Evolutionary conservation across 2,113 vertebrate species (phyloP).

Genomic region (Thymallus thymallus): DNA sequence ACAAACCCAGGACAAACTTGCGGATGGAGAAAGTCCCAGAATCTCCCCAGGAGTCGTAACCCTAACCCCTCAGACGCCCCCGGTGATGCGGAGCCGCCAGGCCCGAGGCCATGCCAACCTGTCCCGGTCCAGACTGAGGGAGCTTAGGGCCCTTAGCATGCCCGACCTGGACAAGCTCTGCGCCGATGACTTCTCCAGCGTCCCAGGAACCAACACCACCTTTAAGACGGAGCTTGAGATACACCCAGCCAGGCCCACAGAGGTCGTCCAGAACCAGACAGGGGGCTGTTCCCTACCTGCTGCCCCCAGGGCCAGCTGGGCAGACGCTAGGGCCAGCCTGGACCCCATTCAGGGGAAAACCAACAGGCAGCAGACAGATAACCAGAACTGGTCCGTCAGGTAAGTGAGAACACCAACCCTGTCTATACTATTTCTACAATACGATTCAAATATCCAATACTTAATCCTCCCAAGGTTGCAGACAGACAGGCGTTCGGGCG

Average conservation of each 20-base stretch:
- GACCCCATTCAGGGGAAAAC: conserved; percentile 24
- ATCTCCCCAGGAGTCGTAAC: conserved; percentile 3
- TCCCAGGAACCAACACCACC: neutral
- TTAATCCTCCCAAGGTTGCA: too few relatives aligned
- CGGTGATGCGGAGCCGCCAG: conserved; percentile 62
- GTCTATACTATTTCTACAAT: too few relatives aligned
- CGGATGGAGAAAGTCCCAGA: neutral
- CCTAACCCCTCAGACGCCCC: conserved; percentile 45
- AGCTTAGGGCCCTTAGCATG: conserved; percentile 90
- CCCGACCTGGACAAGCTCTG: conserved; percentile 89
- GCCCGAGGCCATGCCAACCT: conserved; percentile 47
- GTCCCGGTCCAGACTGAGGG: conserved; percentile 79
- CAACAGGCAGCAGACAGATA: neutral
- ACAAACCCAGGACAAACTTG: conserved; percentile 14
- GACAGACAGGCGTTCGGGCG: too few relatives aligned
- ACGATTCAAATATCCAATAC: too few relatives aligned
- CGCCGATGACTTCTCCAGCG: conserved; percentile 67
- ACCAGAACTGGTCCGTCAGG: conserved; percentile 69
- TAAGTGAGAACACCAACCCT: conserved; percentile 33
- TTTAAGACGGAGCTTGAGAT: conserved; percentile 78
- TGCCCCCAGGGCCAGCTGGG: conserved; percentile 33
- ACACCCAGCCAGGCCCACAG: conserved; percentile 27
- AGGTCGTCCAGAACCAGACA: neutral
- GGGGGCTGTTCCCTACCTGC: neutral
- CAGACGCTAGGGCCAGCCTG: conserved; percentile 37